Evolutionary conservation across 2,888 invertebrate genomes (phyloP), one percentile per base, ranked within the genome.

Genomic region (Selenia dentaria): DNA sequence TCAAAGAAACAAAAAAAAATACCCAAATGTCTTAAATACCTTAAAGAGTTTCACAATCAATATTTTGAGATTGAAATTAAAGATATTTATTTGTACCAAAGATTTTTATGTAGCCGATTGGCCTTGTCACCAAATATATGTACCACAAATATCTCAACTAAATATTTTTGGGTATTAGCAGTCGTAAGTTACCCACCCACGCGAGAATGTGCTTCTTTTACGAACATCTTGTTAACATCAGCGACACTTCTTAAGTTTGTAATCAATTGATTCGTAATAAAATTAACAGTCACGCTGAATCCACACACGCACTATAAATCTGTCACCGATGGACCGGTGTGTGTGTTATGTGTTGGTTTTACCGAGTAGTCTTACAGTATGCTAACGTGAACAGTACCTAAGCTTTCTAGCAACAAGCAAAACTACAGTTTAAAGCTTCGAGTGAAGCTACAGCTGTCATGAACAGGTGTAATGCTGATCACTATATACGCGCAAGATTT

Each of bases 251-350:
- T 40, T 49, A 25, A 36, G 29, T 43, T 36, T 36, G 42, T 44
- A 54, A 48, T 40, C 32, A 41, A 47, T 37, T 37, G 37, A 47
- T 37, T 39, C 18, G 36, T 37, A 53, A 43, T 37, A 43, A 36
- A 46, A 38, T 46, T 43, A 41, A 9, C 42, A 43, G 40, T 39
- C 8, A 29, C 32, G 27, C 35, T 42, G 45, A 35, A 33, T 59
- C 61, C 57, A 64, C 66, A 54, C 49, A 41, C 14, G 10, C 22
- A 18, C 28, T 63, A 78, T 79, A 81, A 80, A 85, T 80, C 77
- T 76, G 74, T 82, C 79, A 70, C 62, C 51, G 59, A 56, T 57
- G 62, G 66, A 61, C 59, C 65, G 67, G 57, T 35, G 29, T 35
- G 40, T 24, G 64, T 54, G 62, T 67, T 67, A 75, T 74, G 70